Base-by-base conservation (phyloP, 2,797 vertebrate genomes). In the Hypotaenidia okinawae region DNA sequence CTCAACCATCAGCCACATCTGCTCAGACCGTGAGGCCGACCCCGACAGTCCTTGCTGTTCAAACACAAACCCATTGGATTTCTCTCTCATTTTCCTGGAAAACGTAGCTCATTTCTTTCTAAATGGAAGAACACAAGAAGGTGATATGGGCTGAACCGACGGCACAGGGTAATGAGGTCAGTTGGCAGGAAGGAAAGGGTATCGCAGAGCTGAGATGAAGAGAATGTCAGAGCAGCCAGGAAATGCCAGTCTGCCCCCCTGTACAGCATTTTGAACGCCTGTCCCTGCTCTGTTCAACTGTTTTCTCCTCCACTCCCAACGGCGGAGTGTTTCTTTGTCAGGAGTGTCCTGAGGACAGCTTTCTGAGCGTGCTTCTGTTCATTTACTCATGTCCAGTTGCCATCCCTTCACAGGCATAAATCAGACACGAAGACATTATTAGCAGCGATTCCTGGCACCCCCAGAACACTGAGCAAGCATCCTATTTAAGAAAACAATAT, bases 391-490 rank as follows among this genome's bases (percentile, higher is more conserved):
- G 93, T 73, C 68, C 87, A 58, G 63, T 74, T 66, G 77, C 84
- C 89, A 84, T 82, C 59, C 43, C 39, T 55, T 62, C 87, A 81
- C 51, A 76, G 70, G 74, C 87, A 63, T 84, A 81, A 93, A 96
- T 74, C 93, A 93, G 72, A 54, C 59, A 58, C 5, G 24, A 87
- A 83, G 84, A 59, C 66, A 17, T 7, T 7, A 85, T 59, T 81
- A 87, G 80, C 91, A 92, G 86, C 4, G 0, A 54, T 35, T 92
- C 57, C 94, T 88, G 77, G 94, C 95, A 85, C 54, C n/a, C n/a
- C 68, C 91, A 79, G 89, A 80, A 54, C 61, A 27, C 95, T 57
- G 74, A 95, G 89, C 86, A 77, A 96, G 72, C 75, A 74, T 73
- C 86, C 23, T 22, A 66, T 59, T 93, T 74, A 81, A 81, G 90